phyloP scores from a whole-genome alignment of 2,113 vertebrate species.

The Rhinichthys klamathensis region DNA sequence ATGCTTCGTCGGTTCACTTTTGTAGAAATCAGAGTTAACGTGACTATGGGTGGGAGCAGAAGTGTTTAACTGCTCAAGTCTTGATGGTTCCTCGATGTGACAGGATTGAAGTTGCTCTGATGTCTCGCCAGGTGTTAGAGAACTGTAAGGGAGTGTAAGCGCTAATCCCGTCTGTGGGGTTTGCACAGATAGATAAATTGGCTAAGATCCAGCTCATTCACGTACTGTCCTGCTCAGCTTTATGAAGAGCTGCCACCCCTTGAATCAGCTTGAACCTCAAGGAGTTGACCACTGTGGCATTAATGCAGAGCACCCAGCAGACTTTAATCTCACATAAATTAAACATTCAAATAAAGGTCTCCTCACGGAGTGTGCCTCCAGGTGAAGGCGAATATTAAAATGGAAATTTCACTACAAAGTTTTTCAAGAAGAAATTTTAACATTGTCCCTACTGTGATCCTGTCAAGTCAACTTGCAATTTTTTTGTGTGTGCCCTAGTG shows the following conservation, averaged over 20 bases:
- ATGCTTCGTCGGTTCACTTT: background rate
- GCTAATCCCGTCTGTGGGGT: conserved; percentile 37
- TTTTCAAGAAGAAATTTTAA: background rate
- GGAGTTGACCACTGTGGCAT: conserved; percentile 9
- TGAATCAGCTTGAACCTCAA: conserved; percentile 25
- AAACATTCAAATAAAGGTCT: conserved; percentile 53
- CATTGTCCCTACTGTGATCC: background rate
- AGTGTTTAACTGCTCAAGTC: conserved; percentile 3
- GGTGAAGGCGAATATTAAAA: conserved; percentile 38
- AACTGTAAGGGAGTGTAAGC: background rate
- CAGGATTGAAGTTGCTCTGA: conserved; percentile 30
- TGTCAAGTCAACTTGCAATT: background rate
- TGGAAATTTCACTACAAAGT: conserved; percentile 11
- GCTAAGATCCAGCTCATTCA: conserved; percentile 28
- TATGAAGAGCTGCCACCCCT: background rate
- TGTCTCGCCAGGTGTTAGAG: conserved; percentile 6
- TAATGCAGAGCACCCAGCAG: conserved; percentile 45
- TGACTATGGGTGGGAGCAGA: background rate
- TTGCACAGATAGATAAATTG: conserved; percentile 51
- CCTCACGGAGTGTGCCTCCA: conserved; percentile 27
- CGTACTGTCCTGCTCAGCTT: conserved; percentile 7
- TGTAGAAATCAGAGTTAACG: background rate
- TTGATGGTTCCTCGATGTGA: background rate
- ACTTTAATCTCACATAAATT: conserved; percentile 50
- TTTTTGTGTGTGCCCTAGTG: no score